Conservation (phyloP, 35 echinoderm and acorn worm species). For the Hemicentrotus pulcherrimus region DNA sequence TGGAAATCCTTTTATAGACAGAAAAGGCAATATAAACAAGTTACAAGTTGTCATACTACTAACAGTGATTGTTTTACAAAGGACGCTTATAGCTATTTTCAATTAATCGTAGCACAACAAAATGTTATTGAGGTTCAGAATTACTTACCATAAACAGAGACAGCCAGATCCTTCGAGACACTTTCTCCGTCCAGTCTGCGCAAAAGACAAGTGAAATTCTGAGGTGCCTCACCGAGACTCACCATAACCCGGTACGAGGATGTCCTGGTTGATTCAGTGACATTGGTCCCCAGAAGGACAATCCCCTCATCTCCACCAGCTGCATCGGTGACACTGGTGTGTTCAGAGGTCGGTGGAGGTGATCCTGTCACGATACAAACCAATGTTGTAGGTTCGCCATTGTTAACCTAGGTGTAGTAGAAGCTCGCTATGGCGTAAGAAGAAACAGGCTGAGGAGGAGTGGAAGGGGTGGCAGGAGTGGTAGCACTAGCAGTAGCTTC, state of each 20-base stretch:
- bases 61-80: too few species aligned
- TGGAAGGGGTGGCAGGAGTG: neutral
- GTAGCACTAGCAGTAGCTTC: neutral
- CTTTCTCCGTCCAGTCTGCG: neutral
- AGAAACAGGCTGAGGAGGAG: neutral
- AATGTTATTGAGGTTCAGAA: neutral
- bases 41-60: too few species aligned
- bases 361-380: neutral
- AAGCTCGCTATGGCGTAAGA: slow-evolving; percentile 16
- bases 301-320: neutral
- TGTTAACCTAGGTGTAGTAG: slow-evolving; percentile 15
- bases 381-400: neutral
- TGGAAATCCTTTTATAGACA: too few species aligned
- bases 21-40: too few species aligned
- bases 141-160: neutral
- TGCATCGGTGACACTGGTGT: neutral
- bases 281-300: neutral
- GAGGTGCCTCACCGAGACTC: neutral
- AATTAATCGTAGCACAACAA: too few species aligned
- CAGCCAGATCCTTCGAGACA: neutral
- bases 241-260: neutral
- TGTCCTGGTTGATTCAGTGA: neutral
- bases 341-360: neutral
- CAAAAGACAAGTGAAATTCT: neutral
- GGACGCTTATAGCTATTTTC: too few species aligned